phyloP scores from a whole-genome alignment of 2,797 vertebrate genomes.

The Gymnodraco acuticeps region DNA sequence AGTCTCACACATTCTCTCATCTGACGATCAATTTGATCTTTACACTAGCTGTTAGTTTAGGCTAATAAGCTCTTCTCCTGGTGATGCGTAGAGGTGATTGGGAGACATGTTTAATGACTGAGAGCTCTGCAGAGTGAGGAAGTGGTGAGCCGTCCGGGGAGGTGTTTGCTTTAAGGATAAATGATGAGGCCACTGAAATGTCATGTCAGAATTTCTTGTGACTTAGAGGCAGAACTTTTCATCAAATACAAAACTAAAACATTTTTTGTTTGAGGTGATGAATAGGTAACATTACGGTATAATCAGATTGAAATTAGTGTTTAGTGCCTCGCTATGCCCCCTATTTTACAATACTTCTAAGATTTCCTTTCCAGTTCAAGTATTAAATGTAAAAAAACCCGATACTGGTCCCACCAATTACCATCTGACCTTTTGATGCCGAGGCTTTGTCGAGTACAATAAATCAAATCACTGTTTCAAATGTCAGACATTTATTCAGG shows the following conservation, averaged over 20 bases:
- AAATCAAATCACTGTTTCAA: slow-evolving; percentile 8
- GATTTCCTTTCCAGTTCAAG: neutral
- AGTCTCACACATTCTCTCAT: slow-evolving; percentile 21
- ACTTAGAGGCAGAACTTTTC: slow-evolving; percentile 49
- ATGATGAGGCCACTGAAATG: slow-evolving; percentile 67
- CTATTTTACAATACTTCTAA: neutral
- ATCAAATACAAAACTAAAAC: slow-evolving; percentile 37
- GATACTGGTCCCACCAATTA: slow-evolving; percentile 2
- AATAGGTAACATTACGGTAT: slow-evolving; percentile 29
- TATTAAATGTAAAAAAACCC: slow-evolving; percentile 7
- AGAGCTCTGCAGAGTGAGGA: slow-evolving; percentile 50
- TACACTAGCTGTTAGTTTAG: slow-evolving; percentile 62
- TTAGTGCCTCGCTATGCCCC: neutral
- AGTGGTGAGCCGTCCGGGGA: slow-evolving; percentile 52
- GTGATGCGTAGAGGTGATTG: slow-evolving; percentile 61
- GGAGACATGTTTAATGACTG: slow-evolving; percentile 72
- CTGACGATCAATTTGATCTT: slow-evolving; percentile 55
- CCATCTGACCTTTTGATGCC: slow-evolving; percentile 20
- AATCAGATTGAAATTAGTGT: slow-evolving; percentile 34
- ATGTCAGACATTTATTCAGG: slow-evolving; percentile 5
- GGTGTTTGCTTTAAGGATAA: slow-evolving; percentile 68
- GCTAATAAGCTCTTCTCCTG: slow-evolving; percentile 63
- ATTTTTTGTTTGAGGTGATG: slow-evolving; percentile 19
- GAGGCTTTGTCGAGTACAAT: slow-evolving; percentile 4
- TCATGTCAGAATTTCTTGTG: slow-evolving; percentile 51